Conservation (phyloP, 2,888 invertebrate genomes). For the Drosophila villosipedis region DNA sequence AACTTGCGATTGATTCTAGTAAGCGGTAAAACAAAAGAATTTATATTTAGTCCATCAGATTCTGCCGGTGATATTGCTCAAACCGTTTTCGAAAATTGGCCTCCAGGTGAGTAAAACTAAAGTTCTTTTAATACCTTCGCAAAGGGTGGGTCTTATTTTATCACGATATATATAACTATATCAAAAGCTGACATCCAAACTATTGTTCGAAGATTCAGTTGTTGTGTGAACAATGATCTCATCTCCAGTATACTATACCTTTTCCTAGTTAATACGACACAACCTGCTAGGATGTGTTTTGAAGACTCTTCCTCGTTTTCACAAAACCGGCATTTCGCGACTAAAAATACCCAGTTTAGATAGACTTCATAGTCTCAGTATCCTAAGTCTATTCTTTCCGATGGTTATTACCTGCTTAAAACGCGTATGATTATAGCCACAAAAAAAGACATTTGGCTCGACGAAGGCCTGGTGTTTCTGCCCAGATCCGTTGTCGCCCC, state of each 20-base stretch:
- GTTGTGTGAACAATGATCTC: not conserved
- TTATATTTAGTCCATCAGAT: conserved; percentile 97
- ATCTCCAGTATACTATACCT: not conserved
- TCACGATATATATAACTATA: not conserved
- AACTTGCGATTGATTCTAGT: conserved; percentile 99
- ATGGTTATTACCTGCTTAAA: not conserved
- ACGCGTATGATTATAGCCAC: not conserved
- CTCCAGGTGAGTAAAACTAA: conserved; percentile 91
- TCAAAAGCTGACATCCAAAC: not conserved
- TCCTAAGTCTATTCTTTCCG: not conserved
- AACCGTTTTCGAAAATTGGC: conserved; percentile 99
- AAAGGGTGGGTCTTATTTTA: not conserved
- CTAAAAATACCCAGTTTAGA: not conserved
- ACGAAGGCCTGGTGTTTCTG: not conserved
- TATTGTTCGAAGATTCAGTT: not conserved
- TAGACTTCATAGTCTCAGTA: not conserved
- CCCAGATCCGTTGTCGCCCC: not conserved
- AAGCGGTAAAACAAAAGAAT: conserved; percentile 99
- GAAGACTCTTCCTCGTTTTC: not conserved
- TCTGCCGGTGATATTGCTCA: conserved; percentile 99
- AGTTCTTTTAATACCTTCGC: not conserved
- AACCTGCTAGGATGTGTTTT: not conserved
- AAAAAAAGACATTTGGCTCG: not conserved
- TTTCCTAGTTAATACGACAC: not conserved
- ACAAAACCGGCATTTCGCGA: not conserved